Conservation (phyloP, 1,140 invertebrate genomes). For the Pemphigus obesinymphae region DNA sequence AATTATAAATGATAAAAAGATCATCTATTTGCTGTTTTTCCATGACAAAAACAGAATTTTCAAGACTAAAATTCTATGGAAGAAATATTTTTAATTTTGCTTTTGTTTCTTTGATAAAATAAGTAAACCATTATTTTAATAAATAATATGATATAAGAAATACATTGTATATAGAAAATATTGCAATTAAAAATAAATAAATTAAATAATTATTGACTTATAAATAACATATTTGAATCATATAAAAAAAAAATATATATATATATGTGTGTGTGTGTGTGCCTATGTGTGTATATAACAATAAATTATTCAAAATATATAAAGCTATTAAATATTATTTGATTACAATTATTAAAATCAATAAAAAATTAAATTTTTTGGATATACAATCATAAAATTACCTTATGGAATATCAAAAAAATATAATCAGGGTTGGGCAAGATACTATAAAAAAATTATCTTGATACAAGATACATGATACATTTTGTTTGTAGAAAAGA, state of each 20-base stretch:
- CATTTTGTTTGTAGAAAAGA: too few species aligned
- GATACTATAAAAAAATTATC: too few species aligned
- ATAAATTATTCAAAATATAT: background rate
- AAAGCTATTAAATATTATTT: background rate
- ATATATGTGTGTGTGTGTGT: too few species aligned
- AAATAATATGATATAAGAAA: background rate
- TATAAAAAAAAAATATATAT: background rate
- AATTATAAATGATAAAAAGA: too few species aligned
- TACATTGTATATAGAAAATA: background rate
- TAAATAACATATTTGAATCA: background rate
- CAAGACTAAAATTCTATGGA: too few species aligned
- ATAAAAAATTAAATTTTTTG: background rate
- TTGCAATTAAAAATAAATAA: background rate
- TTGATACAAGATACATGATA: too few species aligned
- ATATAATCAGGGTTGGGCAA: too few species aligned
- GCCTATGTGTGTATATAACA: background rate
- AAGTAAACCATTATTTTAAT: too few species aligned
- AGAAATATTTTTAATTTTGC: too few species aligned
- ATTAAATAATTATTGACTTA: conserved; percentile 23
- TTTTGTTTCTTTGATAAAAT: too few species aligned
- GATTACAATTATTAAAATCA: background rate
- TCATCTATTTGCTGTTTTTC: too few species aligned
- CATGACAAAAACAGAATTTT: too few species aligned
- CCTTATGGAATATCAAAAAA: background rate
- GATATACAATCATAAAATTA: conserved; percentile 5